Evolutionary conservation across 2,888 invertebrate species (phyloP), one percentile per base, ranked within the genome.

Genomic region (Alentia gelatinosa): DNA sequence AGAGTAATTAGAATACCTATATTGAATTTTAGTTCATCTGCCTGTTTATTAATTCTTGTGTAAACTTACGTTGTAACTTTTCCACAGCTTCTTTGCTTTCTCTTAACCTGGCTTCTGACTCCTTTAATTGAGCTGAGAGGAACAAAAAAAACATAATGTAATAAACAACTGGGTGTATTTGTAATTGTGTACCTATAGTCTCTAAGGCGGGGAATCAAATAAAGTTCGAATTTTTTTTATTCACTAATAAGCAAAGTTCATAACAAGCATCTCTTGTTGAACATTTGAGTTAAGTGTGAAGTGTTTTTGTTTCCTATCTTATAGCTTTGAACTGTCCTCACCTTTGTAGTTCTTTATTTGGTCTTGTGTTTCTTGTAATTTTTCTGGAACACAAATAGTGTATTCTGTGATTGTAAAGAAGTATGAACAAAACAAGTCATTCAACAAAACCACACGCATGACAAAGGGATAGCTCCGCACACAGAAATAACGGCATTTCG

Each of bases 1-100:
- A n/a, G n/a, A n/a, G n/a, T n/a, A n/a, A n/a, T n/a, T n/a, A n/a
- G n/a, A n/a, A n/a, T n/a, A n/a, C n/a, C n/a, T n/a, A n/a, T n/a
- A n/a, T n/a, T n/a, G n/a, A n/a, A n/a, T n/a, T n/a, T n/a, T n/a
- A n/a, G n/a, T n/a, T n/a, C n/a, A n/a, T n/a, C n/a, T n/a, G n/a
- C n/a, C n/a, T n/a, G n/a, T 19, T 47, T 9, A 47, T 12, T 19
- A 26, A 79, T 23, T 37, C 79, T 19, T 79, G 39, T 35, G 42
- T 30, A n/a, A 75, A 95, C 96, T 95, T 94, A 96, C 96, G 95
- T 92, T 96, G 95, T 90, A 96, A 93, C 89, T 95, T 94, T 92
- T 95, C 95, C 40, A 96, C 94, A 92, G 94, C 94, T n/a, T 96
- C 94, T 90, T 95, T 94, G 93, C 96, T 95, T 92, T 96, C 96